Evolutionary conservation across 2,888 invertebrate genomes (phyloP).

Genomic region (Sicus ferrugineus): DNA sequence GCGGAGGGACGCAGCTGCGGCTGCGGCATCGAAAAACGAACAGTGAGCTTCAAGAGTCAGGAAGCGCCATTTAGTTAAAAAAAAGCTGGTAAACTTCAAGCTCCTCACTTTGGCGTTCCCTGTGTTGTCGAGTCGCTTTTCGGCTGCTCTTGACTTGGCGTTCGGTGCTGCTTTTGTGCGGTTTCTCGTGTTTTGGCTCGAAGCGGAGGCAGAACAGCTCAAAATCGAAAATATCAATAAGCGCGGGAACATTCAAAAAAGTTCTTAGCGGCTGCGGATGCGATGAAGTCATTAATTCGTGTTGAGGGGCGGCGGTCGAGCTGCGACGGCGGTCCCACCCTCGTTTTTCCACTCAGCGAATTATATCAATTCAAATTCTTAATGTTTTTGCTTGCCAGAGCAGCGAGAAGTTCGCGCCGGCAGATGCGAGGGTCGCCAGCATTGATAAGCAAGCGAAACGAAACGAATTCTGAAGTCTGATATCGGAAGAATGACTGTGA

Average conservation of each 20-base stretch:
- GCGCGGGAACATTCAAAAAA: conserved; percentile 1
- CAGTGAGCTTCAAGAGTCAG: background rate
- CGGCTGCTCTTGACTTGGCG: background rate
- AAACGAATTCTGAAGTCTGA: too few species aligned
- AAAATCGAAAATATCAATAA: conserved; percentile 24
- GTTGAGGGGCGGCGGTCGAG: too few species aligned
- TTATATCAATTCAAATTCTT: conserved; percentile 21
- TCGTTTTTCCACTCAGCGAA: background rate
- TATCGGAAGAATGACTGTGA: too few species aligned
- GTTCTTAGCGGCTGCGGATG: background rate
- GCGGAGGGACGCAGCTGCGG: background rate
- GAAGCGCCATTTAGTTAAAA: conserved; percentile 23
- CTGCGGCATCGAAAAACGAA: background rate
- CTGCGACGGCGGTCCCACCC: too few species aligned
- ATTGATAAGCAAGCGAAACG: conserved; percentile 12
- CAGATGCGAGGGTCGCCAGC: background rate
- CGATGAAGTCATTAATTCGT: conserved; percentile 29
- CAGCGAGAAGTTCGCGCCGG: background rate
- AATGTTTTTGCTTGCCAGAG: conserved; percentile 1
- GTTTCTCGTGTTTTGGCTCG: background rate
- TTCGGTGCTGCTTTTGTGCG: background rate
- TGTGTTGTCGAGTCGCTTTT: conserved; percentile 11
- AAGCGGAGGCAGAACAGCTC: background rate
- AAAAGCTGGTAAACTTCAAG: conserved; percentile 21
- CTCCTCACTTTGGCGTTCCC: conserved; percentile 25